Base-by-base conservation (phyloP, 1,140 invertebrate genomes). In the Drosophila pallidifrons region DNA sequence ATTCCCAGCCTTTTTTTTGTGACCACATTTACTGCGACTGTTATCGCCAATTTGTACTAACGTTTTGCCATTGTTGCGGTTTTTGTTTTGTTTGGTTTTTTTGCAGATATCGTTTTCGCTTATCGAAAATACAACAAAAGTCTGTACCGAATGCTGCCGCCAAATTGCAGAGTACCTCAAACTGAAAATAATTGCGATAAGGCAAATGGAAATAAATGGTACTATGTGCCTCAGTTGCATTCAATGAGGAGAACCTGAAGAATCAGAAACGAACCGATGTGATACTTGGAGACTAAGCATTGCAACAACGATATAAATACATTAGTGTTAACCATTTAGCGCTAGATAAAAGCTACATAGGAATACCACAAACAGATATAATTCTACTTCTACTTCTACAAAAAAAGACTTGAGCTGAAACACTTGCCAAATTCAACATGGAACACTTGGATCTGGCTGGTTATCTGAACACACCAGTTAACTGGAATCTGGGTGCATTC, bases 401-500 rank as follows among this genome's bases (percentile, higher is more conserved):
- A 25, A 25, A 20, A 25, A 25, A 59, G 55, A 64, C 59, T 61
- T 61, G 54, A 64, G 58, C 77, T 69, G 28, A 63, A 64, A 65
- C 46, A 69, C 68, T 83, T 83, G 77, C 73, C 76, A 76, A 66
- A 77, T 61, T 72, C 38, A 75, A 73, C 45, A 91, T 91, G 90
- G 90, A 91, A 57, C 90, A 91, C 60, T 79, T 91, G 75, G 90
- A 91, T 79, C 85, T 91, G 57, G 89, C 82, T n/a, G 86, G 82
- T 43, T 79, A 87, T 70, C 54, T 90, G 49, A 77, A 68, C 30
- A 76, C 86, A 59, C 74, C 89, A 35, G 64, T 77, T 47, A 74
- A 54, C 54, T 91, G 86, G 89, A 91, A 91, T 76, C 32, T 89
- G 57, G 59, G 79, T 10, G 61, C 68, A 66, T 90, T 91, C 55